Conservation (phyloP, 2,888 invertebrate genomes). For the Hyposoter dolosus region DNA sequence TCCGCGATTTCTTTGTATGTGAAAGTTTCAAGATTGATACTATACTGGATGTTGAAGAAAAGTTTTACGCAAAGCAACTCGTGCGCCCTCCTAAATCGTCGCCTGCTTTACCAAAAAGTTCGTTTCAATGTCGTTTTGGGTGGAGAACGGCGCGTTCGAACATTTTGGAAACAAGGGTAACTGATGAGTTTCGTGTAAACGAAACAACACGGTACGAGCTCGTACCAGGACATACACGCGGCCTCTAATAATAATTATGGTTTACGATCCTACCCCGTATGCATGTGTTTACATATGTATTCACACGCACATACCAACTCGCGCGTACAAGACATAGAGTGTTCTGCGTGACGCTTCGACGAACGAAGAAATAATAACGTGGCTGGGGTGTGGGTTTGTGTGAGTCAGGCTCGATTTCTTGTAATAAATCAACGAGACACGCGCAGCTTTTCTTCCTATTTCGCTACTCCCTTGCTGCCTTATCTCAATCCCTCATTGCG, state of each 20-base stretch:
- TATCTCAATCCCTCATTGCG: conserved; percentile 27
- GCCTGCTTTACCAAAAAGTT: conserved; percentile 43
- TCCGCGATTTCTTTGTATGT: conserved; percentile 18
- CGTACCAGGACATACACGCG: conserved; percentile 68
- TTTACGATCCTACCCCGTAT: conserved; percentile 63
- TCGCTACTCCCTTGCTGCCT: conserved; percentile 36
- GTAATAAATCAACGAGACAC: conserved; percentile 71
- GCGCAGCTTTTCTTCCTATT: conserved; percentile 57
- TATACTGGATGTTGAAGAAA: conserved; percentile 34
- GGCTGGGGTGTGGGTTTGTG: conserved; percentile 42
- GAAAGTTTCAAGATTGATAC: conserved; percentile 50
- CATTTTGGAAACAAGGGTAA: conserved; percentile 22
- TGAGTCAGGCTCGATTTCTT: conserved; percentile 69
- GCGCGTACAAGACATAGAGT: not conserved
- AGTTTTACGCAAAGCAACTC: conserved; percentile 21
- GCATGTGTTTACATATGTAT: conserved; percentile 17
- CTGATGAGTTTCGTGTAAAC: conserved; percentile 37
- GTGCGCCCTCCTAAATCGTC: not conserved
- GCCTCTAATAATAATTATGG: conserved; percentile 71
- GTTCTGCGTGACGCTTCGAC: conserved; percentile 68
- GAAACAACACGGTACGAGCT: conserved; percentile 67
- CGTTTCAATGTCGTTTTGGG: conserved; percentile 16
- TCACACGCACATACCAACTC: not conserved
- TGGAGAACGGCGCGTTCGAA: conserved; percentile 30
- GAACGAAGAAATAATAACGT: conserved; percentile 71